Evolutionary conservation across 1,140 invertebrate genomes (phyloP).

Genomic region (Halotydeus destructor): DNA sequence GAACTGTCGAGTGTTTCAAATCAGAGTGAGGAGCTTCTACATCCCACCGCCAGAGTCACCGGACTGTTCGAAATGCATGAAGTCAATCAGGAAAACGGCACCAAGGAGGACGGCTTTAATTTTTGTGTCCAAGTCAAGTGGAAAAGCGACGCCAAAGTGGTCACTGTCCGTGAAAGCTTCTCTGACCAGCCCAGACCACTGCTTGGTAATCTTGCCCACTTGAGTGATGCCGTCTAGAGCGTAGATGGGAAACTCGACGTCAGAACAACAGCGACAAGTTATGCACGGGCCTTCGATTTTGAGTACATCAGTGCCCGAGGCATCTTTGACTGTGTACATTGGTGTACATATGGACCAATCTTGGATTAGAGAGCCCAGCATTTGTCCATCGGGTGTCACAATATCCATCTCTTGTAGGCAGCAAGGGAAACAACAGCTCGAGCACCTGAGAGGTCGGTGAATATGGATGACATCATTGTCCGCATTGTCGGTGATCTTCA

Average conservation of each 20-base stretch:
- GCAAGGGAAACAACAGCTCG: constrained; percentile 55
- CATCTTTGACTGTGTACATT: constrained; percentile 29
- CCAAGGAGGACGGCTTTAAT: constrained; percentile 56
- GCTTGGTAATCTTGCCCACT: constrained; percentile 50
- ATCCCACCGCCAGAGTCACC: no score
- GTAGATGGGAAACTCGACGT: constrained; percentile 41
- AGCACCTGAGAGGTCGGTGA: constrained; percentile 40
- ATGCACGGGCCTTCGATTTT: constrained; percentile 62
- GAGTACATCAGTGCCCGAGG: constrained; percentile 33
- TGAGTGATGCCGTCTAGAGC: not conserved
- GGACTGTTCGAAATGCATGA: no score
- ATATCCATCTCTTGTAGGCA: constrained; percentile 58
- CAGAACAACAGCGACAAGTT: constrained; percentile 51
- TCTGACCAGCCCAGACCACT: constrained; percentile 45
- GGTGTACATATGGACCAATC: constrained; percentile 59
- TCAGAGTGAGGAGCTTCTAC: no score
- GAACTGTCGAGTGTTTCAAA: no score
- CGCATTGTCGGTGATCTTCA: constrained; percentile 57
- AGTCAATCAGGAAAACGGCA: constrained; percentile 30
- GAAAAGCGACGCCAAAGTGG: constrained; percentile 52
- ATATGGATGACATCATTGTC: constrained; percentile 55
- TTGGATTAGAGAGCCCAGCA: constrained; percentile 56
- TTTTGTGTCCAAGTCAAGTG: constrained; percentile 51
- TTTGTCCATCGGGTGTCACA: constrained; percentile 33
- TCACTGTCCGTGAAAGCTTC: constrained; percentile 51